Conservation (phyloP, 2,113 vertebrate genomes). For the Centropristis striata region DNA sequence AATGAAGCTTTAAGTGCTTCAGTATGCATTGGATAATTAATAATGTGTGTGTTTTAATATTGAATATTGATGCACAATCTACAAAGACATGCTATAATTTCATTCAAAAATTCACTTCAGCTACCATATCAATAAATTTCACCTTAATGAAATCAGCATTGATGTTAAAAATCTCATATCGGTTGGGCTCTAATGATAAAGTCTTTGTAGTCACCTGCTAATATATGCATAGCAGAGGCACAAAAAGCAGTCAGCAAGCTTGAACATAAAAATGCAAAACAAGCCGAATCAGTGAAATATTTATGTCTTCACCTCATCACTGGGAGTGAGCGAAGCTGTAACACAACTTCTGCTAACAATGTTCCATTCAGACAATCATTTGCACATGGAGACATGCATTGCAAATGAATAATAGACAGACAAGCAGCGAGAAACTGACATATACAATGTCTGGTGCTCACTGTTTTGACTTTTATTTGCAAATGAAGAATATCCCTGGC, state of each 20-base stretch:
- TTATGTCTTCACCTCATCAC: slow-evolving; percentile 6
- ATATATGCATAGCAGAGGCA: slow-evolving; percentile 3
- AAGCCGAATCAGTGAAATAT: not conserved
- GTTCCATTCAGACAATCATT: not conserved
- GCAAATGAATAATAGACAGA: not conserved
- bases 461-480: not conserved
- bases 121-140: too few species aligned
- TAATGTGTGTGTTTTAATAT: not conserved
- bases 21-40: not conserved
- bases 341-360: not conserved
- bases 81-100: too few species aligned
- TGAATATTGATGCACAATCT: too few species aligned
- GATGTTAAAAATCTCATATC: too few species aligned
- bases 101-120: too few species aligned
- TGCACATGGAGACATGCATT: not conserved
- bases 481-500: slow-evolving; percentile 13
- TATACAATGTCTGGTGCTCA: not conserved
- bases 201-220: not conserved
- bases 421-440: not conserved
- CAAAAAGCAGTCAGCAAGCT: not conserved
- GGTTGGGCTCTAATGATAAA: too few species aligned
- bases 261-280: not conserved
- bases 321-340: not conserved
- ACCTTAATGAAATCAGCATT: too few species aligned
- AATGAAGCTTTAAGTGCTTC: not conserved